A percentile compares a stretch with the other conserved stretches of the same genome.
phyloP scores from a whole-genome alignment of 2,888 invertebrate species.

The Meloe dianella region DNA sequence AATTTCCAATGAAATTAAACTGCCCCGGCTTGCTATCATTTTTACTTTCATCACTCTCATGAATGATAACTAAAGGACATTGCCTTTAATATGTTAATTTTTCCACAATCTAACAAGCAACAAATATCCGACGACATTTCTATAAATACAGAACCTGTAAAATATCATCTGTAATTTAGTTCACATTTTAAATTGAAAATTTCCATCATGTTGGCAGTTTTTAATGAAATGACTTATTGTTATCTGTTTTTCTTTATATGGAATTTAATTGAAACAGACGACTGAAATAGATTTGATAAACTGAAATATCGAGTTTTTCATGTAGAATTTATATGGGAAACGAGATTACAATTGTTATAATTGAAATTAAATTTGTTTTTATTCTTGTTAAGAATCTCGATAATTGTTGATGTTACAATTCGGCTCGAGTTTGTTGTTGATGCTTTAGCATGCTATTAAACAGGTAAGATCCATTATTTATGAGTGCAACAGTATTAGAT shows the following conservation, averaged over 20 bases:
- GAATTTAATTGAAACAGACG: background rate
- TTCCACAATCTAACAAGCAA: too few species aligned
- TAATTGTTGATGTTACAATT: background rate
- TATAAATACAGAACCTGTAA: too few species aligned
- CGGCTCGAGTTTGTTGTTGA: background rate
- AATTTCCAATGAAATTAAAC: background rate
- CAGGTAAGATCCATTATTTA: conserved; percentile 41
- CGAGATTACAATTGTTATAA: too few species aligned
- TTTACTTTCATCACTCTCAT: background rate
- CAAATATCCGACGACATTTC: too few species aligned
- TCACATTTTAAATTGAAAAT: too few species aligned
- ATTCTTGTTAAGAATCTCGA: too few species aligned
- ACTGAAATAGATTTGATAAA: background rate
- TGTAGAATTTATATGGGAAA: background rate
- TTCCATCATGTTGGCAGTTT: too few species aligned
- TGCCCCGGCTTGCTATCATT: too few species aligned
- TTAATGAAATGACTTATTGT: background rate
- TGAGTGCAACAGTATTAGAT: conserved; percentile 33
- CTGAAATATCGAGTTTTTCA: background rate
- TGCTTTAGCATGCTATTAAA: conserved; percentile 35
- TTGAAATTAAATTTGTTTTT: background rate
- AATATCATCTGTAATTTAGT: too few species aligned
- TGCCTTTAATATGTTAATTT: too few species aligned
- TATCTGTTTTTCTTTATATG: background rate
- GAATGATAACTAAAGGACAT: background rate